Base-by-base conservation (phyloP, 2,797 vertebrate genomes). In the Mormyrops attenuatus region DNA sequence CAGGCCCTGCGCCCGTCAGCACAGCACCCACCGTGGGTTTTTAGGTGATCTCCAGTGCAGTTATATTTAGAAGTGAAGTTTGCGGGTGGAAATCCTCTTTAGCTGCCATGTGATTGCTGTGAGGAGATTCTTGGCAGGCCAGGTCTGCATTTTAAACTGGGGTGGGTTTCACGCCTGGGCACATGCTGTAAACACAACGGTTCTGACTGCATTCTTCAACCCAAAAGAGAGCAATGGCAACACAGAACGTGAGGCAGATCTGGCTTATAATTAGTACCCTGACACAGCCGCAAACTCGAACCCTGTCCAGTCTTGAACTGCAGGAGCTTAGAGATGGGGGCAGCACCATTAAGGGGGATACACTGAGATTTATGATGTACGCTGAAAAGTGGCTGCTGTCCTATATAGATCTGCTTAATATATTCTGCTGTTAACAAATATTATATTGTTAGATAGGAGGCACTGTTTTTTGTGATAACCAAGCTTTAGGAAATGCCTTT, bases 51-150 rank as follows among this genome's bases (percentile, higher is more conserved):
- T 86, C 53, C 17, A 63, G 69, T 20, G 20, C 17, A 88, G n/a
- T 30, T 84, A 88, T 88, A 89, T 73, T 49, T 84, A 80, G 88
- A 85, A 73, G 47, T 82, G 47, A 84, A 47, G 66, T 50, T 92
- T 93, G 92, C 52, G 20, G 41, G 89, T 50, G 86, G 92, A 63
- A 90, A 91, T 90, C 91, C 90, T 89, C 89, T 91, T 88, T 89
- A 90, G 53, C 77, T 88, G 89, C 88, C 89, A 92, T 90, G 89
- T 90, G 88, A 73, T 77, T 38, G 22, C 88, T 69, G 85, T 85
- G 85, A 63, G 66, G 47, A 88, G 89, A 92, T 92, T 91, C 91
- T 63, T 92, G 84, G 63, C 88, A 90, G 90, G 92, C 92, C 92
- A 91, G 90, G 90, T 90, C 89, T 91, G 89, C 88, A 88, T 91